These are phyloP conservation scores for Spermophilus dauricus DNA, from an alignment of 2,113 vertebrate genomes.

Conservation along the genomic window DNA sequence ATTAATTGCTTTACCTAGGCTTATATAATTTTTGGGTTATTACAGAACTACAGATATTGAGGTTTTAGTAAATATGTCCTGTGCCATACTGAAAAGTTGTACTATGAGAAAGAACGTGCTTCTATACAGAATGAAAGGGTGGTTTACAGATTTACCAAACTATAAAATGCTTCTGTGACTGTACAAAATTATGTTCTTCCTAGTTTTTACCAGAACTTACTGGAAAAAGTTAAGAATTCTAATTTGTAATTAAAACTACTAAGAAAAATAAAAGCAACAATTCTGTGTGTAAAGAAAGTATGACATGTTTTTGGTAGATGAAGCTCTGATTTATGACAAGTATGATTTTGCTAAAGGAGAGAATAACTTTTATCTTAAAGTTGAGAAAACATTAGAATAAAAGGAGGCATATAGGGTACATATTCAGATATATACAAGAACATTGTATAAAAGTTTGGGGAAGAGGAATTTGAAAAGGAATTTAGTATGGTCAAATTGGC, in stretches of 20 bases:
- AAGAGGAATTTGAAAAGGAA: background rate
- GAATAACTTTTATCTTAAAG: background rate
- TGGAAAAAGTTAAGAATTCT: background rate
- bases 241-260: background rate
- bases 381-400: background rate
- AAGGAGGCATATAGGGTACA: background rate
- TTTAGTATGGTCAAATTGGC: background rate
- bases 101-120: background rate
- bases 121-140: background rate
- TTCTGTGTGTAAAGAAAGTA: background rate
- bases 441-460: background rate
- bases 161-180: background rate
- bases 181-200: background rate
- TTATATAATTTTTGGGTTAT: background rate
- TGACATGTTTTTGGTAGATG: background rate
- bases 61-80: background rate
- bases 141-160: background rate
- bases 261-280: background rate
- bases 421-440: background rate
- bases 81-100: background rate
- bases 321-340: background rate
- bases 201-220: background rate
- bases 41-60: background rate
- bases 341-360: background rate
- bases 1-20: background rate